A percentile compares a stretch with the other conserved stretches of the same genome.
Evolutionary conservation across 2,113 vertebrate species (phyloP).

Genomic region (Collichthys lucidus): DNA sequence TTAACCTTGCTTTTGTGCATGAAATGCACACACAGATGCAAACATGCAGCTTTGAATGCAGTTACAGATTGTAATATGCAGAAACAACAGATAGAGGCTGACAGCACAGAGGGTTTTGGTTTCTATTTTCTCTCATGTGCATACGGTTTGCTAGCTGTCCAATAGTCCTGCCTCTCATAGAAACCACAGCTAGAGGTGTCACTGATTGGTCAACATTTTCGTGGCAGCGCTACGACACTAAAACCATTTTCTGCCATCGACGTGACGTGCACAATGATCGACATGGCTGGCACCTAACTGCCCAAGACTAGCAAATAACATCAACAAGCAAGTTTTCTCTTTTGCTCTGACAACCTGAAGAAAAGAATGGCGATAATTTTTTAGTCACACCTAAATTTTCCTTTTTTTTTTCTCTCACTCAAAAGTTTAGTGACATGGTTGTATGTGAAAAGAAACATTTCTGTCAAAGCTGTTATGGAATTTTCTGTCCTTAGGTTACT

Average conservation of each 20-base stretch:
- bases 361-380: neutral
- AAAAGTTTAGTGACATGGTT: too few species aligned
- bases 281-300: neutral
- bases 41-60: neutral
- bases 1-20: constrained; percentile 10
- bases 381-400: too few species aligned
- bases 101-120: neutral
- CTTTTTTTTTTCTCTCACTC: too few species aligned
- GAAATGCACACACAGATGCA: neutral
- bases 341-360: neutral
- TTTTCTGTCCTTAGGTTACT: too few species aligned
- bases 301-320: neutral
- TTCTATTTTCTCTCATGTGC: neutral
- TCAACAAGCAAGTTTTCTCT: too few species aligned
- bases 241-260: neutral
- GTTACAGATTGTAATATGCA: neutral
- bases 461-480: too few species aligned
- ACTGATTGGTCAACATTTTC: constrained; percentile 32
- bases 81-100: neutral
- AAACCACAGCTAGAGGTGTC: constrained; percentile 40
- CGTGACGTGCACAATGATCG: neutral
- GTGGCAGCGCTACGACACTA: neutral
- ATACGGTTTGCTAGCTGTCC: neutral
- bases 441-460: too few species aligned
- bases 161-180: neutral